A percentile compares a stretch with the other conserved stretches of the same genome.
These are phyloP conservation scores for Geotria australis DNA, from an alignment of 2,797 vertebrate species.

Conservation along the genomic window DNA sequence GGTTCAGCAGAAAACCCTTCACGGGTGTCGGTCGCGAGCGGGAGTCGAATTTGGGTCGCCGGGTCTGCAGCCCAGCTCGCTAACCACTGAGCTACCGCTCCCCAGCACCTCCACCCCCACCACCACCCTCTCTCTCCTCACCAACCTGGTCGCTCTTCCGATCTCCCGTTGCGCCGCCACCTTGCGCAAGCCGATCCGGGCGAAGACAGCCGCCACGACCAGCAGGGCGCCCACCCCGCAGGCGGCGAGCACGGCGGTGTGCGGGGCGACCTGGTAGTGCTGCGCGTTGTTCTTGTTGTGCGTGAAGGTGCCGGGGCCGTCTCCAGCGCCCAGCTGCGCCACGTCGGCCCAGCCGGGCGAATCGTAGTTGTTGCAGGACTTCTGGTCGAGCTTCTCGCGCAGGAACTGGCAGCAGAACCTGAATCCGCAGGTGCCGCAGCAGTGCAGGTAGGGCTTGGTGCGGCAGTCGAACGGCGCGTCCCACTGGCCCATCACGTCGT, in stretches of 20 bases:
- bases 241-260: conserved; percentile 89
- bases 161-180: conserved; percentile 2
- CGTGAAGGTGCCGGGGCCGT: conserved; percentile 33
- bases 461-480: conserved; percentile 89
- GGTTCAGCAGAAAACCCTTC: no score
- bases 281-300: conserved; percentile 17
- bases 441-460: conserved; percentile 58
- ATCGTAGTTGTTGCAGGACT: conserved; percentile 80
- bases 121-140: no score
- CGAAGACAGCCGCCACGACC: conserved; percentile 71
- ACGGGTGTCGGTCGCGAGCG: no score
- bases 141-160: no score
- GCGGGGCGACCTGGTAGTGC: conserved; percentile 37
- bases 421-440: conserved; percentile 86
- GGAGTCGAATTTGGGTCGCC: no score
- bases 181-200: conserved; percentile 63
- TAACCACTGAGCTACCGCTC: no score
- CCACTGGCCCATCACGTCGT: conserved; percentile 95
- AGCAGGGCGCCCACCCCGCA: conserved; percentile 84
- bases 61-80: no score
- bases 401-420: conserved; percentile 91
- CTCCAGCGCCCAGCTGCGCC: conserved; percentile 25
- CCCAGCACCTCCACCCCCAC: no score
- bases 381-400: conserved; percentile 58
- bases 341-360: conserved; percentile 86